Percentiles rank a stretch among this genome's conserved stretches.
These are phyloP conservation scores for Psettodes erumei DNA, from an alignment of 2,113 vertebrate genomes.

Conservation along the genomic window DNA sequence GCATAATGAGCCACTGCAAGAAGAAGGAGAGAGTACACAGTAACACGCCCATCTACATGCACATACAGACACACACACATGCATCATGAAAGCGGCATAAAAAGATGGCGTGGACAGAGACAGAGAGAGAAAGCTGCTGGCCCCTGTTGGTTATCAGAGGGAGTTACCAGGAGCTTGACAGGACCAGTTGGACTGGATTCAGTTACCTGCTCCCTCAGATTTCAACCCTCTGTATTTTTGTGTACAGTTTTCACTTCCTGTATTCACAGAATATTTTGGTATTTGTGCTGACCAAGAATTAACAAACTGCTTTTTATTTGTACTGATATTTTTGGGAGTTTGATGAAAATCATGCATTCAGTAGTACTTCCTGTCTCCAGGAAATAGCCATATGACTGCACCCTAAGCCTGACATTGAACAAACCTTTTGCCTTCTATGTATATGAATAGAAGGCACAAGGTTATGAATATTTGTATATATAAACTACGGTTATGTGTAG, in stretches of 20 bases:
- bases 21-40: conserved; percentile 8
- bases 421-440: not conserved
- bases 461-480: too few relatives aligned
- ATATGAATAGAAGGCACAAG: too few relatives aligned
- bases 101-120: not conserved
- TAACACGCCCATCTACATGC: not conserved
- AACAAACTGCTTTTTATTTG: not conserved
- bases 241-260: not conserved
- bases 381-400: not conserved
- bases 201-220: not conserved
- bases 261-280: not conserved
- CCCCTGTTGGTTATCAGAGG: conserved; percentile 30
- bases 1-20: conserved; percentile 41
- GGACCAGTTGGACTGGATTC: conserved; percentile 8
- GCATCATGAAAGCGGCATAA: not conserved
- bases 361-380: not conserved
- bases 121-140: conserved; percentile 31
- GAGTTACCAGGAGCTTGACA: conserved; percentile 15
- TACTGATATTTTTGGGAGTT: not conserved
- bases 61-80: conserved; percentile 5
- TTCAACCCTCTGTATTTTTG: conserved; percentile 7
- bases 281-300: not conserved
- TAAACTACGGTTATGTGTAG: too few relatives aligned
- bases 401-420: too few relatives aligned
- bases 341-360: not conserved